A percentile compares a stretch with the other conserved stretches of the same genome.
Evolutionary conservation across 1,140 invertebrate species (phyloP).

Genomic region (Lasioglossum albipes): DNA sequence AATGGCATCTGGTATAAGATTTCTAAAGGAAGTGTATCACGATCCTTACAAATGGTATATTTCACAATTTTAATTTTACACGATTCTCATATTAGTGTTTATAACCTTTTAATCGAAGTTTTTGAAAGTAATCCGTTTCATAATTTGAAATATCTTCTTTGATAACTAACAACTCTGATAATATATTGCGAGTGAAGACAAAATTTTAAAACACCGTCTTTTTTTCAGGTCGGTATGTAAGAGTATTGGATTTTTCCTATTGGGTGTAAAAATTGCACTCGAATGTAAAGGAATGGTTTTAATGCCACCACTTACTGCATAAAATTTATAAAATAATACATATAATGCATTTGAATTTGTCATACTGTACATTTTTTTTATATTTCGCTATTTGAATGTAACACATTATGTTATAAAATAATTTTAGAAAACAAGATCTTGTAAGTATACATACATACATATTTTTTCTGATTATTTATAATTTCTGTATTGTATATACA

Average conservation of each 20-base stretch:
- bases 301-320: constrained; percentile 63
- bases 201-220: background rate
- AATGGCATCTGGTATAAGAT: constrained; percentile 5
- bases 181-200: background rate
- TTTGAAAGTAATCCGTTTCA: background rate
- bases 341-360: background rate
- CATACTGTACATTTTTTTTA: background rate
- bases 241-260: constrained; percentile 84
- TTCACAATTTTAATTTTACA: background rate
- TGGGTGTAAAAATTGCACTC: constrained; percentile 85
- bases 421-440: background rate
- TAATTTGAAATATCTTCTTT: background rate
- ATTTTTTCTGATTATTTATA: background rate
- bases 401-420: background rate
- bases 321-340: background rate
- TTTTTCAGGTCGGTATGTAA: constrained; percentile 85
- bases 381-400: background rate
- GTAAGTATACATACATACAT: background rate
- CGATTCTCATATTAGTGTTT: background rate
- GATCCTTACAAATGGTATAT: constrained; percentile 35
- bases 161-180: background rate
- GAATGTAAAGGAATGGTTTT: constrained; percentile 85
- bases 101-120: constrained; percentile 7
- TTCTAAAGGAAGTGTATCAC: constrained; percentile 14
- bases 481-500: constrained; percentile 13